Percentiles rank a stretch among this genome's conserved stretches.
These are phyloP conservation scores for Sander lucioperca DNA, from an alignment of 2,113 vertebrate genomes.

Conservation along the genomic window DNA sequence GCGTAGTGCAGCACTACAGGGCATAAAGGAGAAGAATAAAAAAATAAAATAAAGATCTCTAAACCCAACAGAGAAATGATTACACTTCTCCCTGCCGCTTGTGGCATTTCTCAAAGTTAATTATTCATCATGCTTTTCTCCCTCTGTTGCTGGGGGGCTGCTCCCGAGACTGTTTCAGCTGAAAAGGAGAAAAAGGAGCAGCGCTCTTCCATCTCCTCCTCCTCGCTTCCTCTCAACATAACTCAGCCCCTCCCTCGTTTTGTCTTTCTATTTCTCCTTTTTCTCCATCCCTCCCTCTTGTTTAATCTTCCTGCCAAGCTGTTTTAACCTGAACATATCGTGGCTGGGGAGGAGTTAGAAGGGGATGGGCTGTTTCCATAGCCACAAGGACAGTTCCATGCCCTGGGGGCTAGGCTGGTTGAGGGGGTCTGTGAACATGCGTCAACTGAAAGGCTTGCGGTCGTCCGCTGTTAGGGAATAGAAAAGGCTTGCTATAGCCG, in stretches of 20 bases:
- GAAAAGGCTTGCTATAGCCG: constrained; percentile 39
- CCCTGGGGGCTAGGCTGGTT: constrained; percentile 22
- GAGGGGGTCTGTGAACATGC: constrained; percentile 41
- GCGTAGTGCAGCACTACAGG: constrained; percentile 50
- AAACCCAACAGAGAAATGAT: constrained; percentile 78
- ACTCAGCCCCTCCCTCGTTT: constrained; percentile 57
- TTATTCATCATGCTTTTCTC: constrained; percentile 85
- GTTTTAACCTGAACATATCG: constrained; percentile 47
- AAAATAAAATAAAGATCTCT: constrained; percentile 62
- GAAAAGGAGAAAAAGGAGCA: constrained; percentile 58
- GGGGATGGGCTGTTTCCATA: constrained; percentile 16
- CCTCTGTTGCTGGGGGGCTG: constrained; percentile 73
- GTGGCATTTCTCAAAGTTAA: constrained; percentile 82
- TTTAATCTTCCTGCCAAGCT: constrained; percentile 54
- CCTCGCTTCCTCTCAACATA: constrained; percentile 38
- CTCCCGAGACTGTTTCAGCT: constrained; percentile 69
- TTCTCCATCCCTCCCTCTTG: constrained; percentile 20
- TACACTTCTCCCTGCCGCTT: constrained; percentile 76
- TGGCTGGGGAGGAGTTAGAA: constrained; percentile 9
- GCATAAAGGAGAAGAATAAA: constrained; percentile 58
- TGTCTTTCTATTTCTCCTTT: constrained; percentile 23
- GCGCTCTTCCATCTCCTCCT: constrained; percentile 63
- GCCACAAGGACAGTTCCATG: constrained; percentile 33
- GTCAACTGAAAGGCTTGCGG: constrained; percentile 46
- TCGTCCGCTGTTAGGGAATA: constrained; percentile 48